Evolutionary conservation across 1,140 invertebrate species (phyloP), one percentile per base, ranked within the genome.

Genomic region (Venustaconcha ellipsiformis): DNA sequence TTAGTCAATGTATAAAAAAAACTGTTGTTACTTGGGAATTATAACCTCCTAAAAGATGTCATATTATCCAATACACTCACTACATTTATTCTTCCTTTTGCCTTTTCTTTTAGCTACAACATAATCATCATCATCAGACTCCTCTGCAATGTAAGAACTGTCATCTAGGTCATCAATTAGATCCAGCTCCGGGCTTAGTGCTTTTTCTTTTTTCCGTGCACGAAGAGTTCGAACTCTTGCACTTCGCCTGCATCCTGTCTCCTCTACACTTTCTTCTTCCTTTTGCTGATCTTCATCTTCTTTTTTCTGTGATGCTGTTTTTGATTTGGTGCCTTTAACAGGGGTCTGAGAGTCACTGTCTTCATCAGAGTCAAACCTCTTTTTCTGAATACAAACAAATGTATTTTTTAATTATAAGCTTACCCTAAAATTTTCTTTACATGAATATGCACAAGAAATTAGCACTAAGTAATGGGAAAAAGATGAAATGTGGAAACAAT

Each of bases 131-230:
- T 72, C 64, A 57, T 59, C 18, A 8, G 30, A 48, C 37, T 48
- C 37, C 37, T 48, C 37, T 48, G 37, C 37, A 48, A 48, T 8
- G 26, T 66, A 20, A 15, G 56, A 67, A 18, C 68, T 65, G 20
- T 77, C 75, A 18, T 70, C 70, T 17, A 55, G 30, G 13, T 59
- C 56, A 30, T 77, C 75, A 14, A 71, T 17, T 26, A 72, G 65
- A 72, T 66, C 68, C 1, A 70, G 75, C 20, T 72, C n/a, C 57
- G 58, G 72, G 15, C 67, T 70, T 37, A 64, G 75, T 60, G 70
- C 67, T 37, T 70, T 70, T n/a, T 70, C 72, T 55, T 67, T 77
- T 67, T 57, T 77, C 48, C 75, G 68, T 55, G 75, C 64, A 18
- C 66, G 68, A 65, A 77, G 60, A 60, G 64, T 66, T 55, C 75